These are phyloP conservation scores for Pseudococcus jackbeardsleyi DNA, from an alignment of 2,888 invertebrate species.

Conservation along the genomic window DNA sequence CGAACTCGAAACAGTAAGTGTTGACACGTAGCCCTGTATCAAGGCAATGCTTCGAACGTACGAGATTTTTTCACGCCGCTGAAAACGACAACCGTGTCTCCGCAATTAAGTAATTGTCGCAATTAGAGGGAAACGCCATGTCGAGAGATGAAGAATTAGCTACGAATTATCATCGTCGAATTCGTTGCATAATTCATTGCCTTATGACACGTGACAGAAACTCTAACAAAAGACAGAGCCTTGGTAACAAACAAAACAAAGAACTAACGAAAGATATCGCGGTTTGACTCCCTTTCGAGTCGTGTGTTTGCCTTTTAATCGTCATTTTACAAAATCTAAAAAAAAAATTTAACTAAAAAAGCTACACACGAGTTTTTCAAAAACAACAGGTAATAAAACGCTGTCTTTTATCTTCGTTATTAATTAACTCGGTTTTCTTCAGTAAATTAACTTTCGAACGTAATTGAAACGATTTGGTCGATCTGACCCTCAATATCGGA, in stretches of 20 bases:
- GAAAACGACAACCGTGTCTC: background rate
- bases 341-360: background rate
- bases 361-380: background rate
- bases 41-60: background rate
- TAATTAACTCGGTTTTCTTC: slow-evolving; percentile 42
- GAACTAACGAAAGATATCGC: background rate
- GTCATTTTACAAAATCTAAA: background rate
- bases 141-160: background rate
- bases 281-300: slow-evolving; percentile 12
- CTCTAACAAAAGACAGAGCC: background rate
- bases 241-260: background rate
- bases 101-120: slow-evolving; percentile 30
- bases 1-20: background rate
- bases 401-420: slow-evolving; percentile 38
- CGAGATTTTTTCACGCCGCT: background rate
- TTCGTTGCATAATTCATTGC: slow-evolving; percentile 36
- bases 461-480: slow-evolving; percentile 26
- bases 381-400: slow-evolving; percentile 6
- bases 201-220: background rate
- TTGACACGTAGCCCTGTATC: background rate
- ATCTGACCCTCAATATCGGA: slow-evolving; percentile 4
- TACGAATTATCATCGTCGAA: background rate
- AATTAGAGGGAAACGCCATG: background rate
- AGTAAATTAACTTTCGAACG: slow-evolving; percentile 45
- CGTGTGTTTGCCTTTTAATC: background rate